A percentile compares a stretch with the other conserved stretches of the same genome.
Evolutionary conservation across 2,797 vertebrate species (phyloP).

Genomic region (Paramormyrops hopkinsi): DNA sequence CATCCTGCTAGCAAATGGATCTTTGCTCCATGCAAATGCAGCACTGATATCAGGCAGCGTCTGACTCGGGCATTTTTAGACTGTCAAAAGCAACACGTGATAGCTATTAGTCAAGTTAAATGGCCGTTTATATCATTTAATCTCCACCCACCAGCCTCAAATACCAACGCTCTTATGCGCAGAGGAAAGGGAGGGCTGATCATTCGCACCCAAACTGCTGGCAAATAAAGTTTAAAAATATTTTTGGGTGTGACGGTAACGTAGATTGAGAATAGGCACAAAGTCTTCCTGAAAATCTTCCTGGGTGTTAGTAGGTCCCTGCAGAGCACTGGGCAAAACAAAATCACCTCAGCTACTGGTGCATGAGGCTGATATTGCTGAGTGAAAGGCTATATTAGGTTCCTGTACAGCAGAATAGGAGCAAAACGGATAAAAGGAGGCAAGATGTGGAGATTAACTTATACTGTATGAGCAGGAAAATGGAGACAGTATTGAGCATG

Average conservation of each 20-base stretch:
- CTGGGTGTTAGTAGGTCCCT: background rate
- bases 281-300: background rate
- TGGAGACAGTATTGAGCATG: background rate
- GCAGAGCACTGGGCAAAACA: background rate
- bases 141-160: background rate
- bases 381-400: background rate
- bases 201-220: background rate
- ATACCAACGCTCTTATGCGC: background rate
- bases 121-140: constrained; percentile 19
- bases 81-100: background rate
- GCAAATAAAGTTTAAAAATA: background rate
- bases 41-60: background rate
- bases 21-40: background rate
- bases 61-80: constrained; percentile 15
- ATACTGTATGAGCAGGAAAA: background rate
- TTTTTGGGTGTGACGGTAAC: background rate
- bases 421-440: background rate
- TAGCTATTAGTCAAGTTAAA: constrained; percentile 14
- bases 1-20: background rate
- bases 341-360: background rate
- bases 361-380: background rate
- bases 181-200: background rate
- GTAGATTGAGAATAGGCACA: background rate
- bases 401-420: background rate
- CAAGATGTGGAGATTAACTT: background rate